Base-by-base conservation (phyloP, 2,888 invertebrate genomes). In the Pyrgus malvae region DNA sequence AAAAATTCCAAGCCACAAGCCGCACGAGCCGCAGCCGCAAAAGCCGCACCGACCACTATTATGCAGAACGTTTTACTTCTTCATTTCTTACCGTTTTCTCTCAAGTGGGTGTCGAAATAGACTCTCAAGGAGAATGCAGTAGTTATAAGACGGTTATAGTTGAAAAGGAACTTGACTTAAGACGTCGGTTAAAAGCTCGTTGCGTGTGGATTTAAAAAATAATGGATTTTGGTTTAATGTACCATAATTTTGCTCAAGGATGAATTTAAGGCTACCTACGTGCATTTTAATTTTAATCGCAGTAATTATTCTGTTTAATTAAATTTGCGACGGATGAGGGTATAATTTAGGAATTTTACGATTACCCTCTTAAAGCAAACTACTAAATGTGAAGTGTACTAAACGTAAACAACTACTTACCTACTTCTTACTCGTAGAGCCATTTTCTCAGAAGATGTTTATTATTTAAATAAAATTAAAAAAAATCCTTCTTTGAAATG, bases 51-150 rank as follows among this genome's bases (percentile, higher is more conserved):
- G 23, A 33, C 12, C 11, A 8, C 35, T 31, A 54, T 54, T 45
- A 54, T 33, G 31, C 53, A 17, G 31, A 29, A 16, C 45, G 23
- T 53, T 54, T 54, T 54, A 54, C 46, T 54, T 53, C 53, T 51
- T 40, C 45, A 53, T 45, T 53, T 54, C 45, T 45, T 40, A 54
- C 45, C 27, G 17, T 54, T 54, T 54, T 38, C 44, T 5, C 45
- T 45, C 38, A 45, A 53, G 53, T 53, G 53, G 53, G 53, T 53
- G 53, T 53, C 53, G 53, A 53, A 53, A 53, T 53, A 45, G 53
- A 53, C 53, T 38, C 53, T 53, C 45, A 45, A 21, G 37, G 11
- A 45, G 53, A 53, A 53, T 53, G 53, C 53, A 53, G 53, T 45
- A 53, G 53, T 53, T 53, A 53, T 40, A 53, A 53, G 53, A 53